Base-by-base conservation (phyloP, 1,140 invertebrate species). In the Nixonia krombeini region DNA sequence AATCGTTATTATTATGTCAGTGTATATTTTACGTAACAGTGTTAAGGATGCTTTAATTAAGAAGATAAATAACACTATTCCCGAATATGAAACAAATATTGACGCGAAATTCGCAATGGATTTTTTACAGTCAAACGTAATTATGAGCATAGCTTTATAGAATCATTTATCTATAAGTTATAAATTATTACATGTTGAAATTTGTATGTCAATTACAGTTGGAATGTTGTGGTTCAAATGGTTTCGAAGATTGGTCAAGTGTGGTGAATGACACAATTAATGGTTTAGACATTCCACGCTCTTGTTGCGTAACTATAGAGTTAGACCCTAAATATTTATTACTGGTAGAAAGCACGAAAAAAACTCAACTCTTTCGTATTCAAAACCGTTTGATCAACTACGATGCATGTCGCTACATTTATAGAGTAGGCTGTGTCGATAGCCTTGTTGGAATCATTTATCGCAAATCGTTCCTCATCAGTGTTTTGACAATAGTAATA, bases 101-200 rank as follows among this genome's bases (percentile, higher is more conserved):
- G 68, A 70, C 47, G 61, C 62, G 0, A 70, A 65, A 55, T 70
- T 62, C 31, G 68, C 68, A 4, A 65, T 70, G 9, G 68, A 70
- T 23, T 55, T 65, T 25, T 35, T 70, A 44, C 67, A 70, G 12
- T 41, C 61, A 8, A 70, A 9, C 44, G 66, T 69, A 23, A 63
- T 52, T 67, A 44, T 28, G 17, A 9, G 7, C n/a, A n/a, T n/a
- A n/a, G n/a, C n/a, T n/a, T n/a, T n/a, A n/a, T n/a, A n/a, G n/a
- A n/a, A n/a, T n/a, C n/a, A n/a, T n/a, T n/a, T n/a, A n/a, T n/a
- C n/a, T n/a, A n/a, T n/a, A n/a, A n/a, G n/a, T n/a, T n/a, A n/a
- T n/a, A n/a, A n/a, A n/a, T n/a, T n/a, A n/a, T n/a, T n/a, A n/a
- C n/a, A n/a, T n/a, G n/a, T n/a, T n/a, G n/a, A n/a, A n/a, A n/a